Evolutionary conservation across 2,888 invertebrate species (phyloP).

Genomic region (Ophion slaviceki): DNA sequence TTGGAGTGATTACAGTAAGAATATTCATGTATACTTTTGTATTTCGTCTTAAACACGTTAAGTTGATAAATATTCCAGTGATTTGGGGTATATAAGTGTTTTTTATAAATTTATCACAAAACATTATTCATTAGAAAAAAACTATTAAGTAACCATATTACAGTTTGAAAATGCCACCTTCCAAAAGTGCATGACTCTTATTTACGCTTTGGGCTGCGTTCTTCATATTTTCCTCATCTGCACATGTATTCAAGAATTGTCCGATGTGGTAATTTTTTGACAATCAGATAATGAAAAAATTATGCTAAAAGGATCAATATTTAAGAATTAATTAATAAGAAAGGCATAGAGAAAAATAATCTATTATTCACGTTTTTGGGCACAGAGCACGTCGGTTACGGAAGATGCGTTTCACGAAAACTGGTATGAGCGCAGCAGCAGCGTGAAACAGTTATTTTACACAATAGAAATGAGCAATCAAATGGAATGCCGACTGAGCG

Average conservation of each 20-base stretch:
- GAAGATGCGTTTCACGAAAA: constrained; percentile 68
- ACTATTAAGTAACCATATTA: neutral
- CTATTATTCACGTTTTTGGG: neutral
- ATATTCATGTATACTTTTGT: neutral
- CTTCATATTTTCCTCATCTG: constrained; percentile 73
- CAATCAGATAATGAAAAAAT: neutral
- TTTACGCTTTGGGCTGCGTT: constrained; percentile 62
- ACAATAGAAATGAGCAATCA: constrained; percentile 64
- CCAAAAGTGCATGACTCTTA: constrained; percentile 46
- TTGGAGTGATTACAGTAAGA: constrained; percentile 70
- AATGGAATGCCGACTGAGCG: constrained; percentile 67
- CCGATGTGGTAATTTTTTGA: constrained; percentile 70
- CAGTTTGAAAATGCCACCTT: constrained; percentile 31
- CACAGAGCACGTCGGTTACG: constrained; percentile 68
- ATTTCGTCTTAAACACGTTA: neutral
- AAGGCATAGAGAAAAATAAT: neutral
- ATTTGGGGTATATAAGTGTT: neutral
- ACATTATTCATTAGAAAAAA: neutral
- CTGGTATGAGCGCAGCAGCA: constrained; percentile 64
- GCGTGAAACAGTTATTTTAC: constrained; percentile 54
- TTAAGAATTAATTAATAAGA: neutral
- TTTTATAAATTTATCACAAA: neutral
- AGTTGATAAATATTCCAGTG: neutral
- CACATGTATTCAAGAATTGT: constrained; percentile 69
- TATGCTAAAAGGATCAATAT: neutral